Percentiles rank a stretch among this genome's conserved stretches.
These are phyloP conservation scores for Eurystomus gularis DNA, from an alignment of 2,113 vertebrate species.

Conservation along the genomic window DNA sequence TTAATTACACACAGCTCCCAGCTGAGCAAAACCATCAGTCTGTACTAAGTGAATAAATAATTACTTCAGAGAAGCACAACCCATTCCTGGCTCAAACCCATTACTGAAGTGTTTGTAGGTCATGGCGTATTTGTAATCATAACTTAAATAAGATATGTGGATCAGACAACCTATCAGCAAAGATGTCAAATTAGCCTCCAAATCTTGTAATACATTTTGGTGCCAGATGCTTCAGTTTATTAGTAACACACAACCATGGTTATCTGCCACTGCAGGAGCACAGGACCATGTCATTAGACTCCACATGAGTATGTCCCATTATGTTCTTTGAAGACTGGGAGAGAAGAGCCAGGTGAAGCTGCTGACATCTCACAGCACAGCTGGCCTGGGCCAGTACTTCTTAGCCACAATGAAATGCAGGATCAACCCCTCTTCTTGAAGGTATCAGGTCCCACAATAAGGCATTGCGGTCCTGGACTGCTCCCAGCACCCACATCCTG, in stretches of 20 bases:
- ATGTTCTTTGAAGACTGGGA: neutral
- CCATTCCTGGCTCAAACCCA: conserved; percentile 43
- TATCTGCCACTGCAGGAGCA: neutral
- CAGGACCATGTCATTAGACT: neutral
- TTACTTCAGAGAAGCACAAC: conserved; percentile 52
- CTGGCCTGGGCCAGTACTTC: neutral
- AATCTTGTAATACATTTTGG: neutral
- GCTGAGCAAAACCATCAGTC: conserved; percentile 45
- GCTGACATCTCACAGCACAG: neutral
- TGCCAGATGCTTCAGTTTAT: neutral
- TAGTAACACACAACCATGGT: neutral
- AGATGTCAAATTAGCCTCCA: neutral
- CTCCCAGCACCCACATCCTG: neutral
- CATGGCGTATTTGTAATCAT: neutral
- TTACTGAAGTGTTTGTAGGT: neutral
- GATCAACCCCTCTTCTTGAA: neutral
- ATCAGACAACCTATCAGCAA: neutral
- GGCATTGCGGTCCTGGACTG: neutral
- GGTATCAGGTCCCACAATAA: neutral
- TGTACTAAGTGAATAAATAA: conserved; percentile 62
- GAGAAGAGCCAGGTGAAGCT: neutral
- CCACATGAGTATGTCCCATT: accelerated
- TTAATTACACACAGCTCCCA: conserved; percentile 62
- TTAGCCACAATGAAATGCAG: neutral
- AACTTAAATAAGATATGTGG: neutral